Base-by-base conservation (phyloP, 1,140 invertebrate genomes). In the Heterodera carotae region DNA sequence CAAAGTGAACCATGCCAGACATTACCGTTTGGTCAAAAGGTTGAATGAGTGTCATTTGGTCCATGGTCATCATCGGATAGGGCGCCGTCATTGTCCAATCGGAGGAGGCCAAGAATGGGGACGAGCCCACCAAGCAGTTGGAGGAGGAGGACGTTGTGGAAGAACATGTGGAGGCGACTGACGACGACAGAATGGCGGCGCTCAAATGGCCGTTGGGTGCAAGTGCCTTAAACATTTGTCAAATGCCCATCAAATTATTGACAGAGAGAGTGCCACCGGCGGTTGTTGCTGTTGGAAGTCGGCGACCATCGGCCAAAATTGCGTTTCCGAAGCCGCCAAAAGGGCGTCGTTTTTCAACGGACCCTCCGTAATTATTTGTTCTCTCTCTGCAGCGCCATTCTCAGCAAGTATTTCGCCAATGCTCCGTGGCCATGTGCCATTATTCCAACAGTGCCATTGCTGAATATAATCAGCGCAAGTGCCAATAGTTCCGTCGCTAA, bases 41-140 rank as follows among this genome's bases (percentile, higher is more conserved):
- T 10, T 66, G 62, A 66, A 66, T 27, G n/a, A 66, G 62, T 27
- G 62, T 27, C 62, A 66, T 66, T 66, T 66, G 62, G 62, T 66
- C 62, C 29, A 66, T 66, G 6, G 29, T 18, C 62, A 66, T 34
- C 29, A 34, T 34, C 1, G 62, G 62, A 66, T 66, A 66, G 29
- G 62, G 29, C 15, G 48, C 48, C 4, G 48, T 22, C 48, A 56
- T 56, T 56, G 48, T 15, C 62, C 62, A 66, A 31, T 66, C 62
- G 25, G 62, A 29, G n/a, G 62, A 12, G 22, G 62, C 10, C 6
- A 34, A 27, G 12, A 34, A 29, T 2, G 62, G 62, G 2, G 33
- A 66, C 62, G 33, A 34, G 22, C 48, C 48, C 12, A 56, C 22
- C 15, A 56, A 22, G 22, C 48, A 56, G 22, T 56, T 56, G 48